These are phyloP conservation scores for Diarsia rubi DNA, from an alignment of 2,888 invertebrate species.

Conservation along the genomic window DNA sequence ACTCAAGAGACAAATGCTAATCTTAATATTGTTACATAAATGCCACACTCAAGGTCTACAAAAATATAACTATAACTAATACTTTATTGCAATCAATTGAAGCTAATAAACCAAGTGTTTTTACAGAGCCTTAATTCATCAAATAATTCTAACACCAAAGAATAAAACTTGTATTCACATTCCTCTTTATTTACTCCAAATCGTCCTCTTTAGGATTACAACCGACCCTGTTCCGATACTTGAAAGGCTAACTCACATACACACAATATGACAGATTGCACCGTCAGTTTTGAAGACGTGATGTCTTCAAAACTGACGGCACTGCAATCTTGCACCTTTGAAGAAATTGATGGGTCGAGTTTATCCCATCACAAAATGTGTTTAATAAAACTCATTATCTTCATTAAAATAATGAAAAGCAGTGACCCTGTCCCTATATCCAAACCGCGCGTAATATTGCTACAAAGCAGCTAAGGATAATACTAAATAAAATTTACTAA, in stretches of 20 bases:
- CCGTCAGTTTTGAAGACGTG: too few relatives aligned
- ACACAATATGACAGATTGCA: too few relatives aligned
- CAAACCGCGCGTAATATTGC: not conserved
- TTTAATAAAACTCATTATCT: too few relatives aligned
- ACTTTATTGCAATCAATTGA: conserved; percentile 29
- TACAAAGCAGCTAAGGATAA: conserved; percentile 12
- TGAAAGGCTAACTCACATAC: not conserved
- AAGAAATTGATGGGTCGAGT: not conserved
- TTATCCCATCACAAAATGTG: not conserved
- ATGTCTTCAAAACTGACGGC: not conserved
- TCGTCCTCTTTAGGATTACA: not conserved
- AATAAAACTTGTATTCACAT: not conserved
- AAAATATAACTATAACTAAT: conserved; percentile 16
- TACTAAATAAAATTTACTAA: conserved; percentile 11
- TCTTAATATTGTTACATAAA: conserved; percentile 17
- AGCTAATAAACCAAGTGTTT: not conserved
- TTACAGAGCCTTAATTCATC: not conserved
- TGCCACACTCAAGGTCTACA: conserved; percentile 22
- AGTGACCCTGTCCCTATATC: not conserved
- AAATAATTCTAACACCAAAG: not conserved
- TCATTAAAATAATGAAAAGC: too few relatives aligned
- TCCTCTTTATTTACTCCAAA: not conserved
- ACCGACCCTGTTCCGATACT: not conserved
- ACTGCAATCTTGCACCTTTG: not conserved
- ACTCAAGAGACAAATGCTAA: conserved; percentile 12